Conservation (phyloP, 2,888 invertebrate genomes). For the Dryocosmus kuriphilus region DNA sequence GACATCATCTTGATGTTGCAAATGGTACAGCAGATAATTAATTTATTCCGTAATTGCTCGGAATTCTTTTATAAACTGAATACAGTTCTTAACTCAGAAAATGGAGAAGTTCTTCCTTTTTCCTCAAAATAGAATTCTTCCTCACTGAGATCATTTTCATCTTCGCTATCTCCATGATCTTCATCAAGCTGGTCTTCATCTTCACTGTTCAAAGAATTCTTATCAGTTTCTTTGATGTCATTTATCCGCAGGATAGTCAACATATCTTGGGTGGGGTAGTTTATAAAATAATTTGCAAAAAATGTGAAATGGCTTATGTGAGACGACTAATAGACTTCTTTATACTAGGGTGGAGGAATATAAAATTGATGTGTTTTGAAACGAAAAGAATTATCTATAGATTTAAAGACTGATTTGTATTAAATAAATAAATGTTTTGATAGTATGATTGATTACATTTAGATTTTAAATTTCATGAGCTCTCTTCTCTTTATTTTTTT, state of each 20-base stretch:
- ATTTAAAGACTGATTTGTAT: too few species aligned
- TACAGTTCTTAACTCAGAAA: slow-evolving; percentile 50
- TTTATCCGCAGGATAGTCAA: background rate
- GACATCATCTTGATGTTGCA: background rate
- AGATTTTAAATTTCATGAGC: too few species aligned
- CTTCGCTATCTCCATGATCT: background rate
- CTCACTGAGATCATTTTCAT: slow-evolving; percentile 1
- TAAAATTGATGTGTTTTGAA: too few species aligned
- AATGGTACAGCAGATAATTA: background rate
- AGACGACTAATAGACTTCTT: too few species aligned
- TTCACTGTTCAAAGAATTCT: slow-evolving; percentile 42
- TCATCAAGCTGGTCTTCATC: slow-evolving; percentile 32
- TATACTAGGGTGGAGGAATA: too few species aligned
- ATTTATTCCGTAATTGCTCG: background rate
- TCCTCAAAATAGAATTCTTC: background rate
- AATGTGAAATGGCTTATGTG: too few species aligned
- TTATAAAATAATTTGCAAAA: too few species aligned
- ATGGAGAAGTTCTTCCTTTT: slow-evolving; percentile 37
- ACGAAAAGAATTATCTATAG: too few species aligned
- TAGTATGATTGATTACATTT: too few species aligned
- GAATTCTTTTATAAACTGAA: slow-evolving; percentile 37
- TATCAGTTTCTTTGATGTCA: background rate
- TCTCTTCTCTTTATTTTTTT: too few species aligned
- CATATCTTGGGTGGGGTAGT: slow-evolving; percentile 60
- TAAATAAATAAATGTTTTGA: too few species aligned